These are phyloP conservation scores for Synaphobranchus kaupii DNA, from an alignment of 2,797 vertebrate species.

Conservation along the genomic window DNA sequence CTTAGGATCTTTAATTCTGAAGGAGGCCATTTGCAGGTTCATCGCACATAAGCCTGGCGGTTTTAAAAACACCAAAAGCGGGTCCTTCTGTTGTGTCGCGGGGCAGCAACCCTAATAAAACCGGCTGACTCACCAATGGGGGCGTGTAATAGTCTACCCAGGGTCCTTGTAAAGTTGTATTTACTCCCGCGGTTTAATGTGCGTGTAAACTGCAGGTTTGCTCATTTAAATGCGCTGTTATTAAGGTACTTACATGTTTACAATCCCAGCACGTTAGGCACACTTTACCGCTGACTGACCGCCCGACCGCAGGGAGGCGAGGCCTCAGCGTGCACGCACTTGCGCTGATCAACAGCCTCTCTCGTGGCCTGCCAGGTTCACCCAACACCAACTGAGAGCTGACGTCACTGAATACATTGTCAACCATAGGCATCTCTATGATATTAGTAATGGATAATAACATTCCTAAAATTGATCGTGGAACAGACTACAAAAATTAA, in stretches of 20 bases:
- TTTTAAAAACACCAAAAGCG: neutral
- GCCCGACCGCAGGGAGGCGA: neutral
- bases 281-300: slow-evolving; percentile 27
- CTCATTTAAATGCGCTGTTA: neutral
- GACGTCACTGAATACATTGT: neutral
- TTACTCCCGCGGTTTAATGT: neutral
- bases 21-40: neutral
- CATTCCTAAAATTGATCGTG: neutral
- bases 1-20: neutral
- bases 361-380: neutral
- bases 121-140: neutral
- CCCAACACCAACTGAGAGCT: neutral
- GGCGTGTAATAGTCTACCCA: neutral
- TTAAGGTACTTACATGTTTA: slow-evolving; percentile 33
- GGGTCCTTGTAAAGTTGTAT: neutral
- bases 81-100: neutral
- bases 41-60: neutral
- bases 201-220: slow-evolving; percentile 11
- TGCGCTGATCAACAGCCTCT: neutral
- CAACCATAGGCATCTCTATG: neutral
- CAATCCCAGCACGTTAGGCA: slow-evolving; percentile 25
- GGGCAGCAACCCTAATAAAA: neutral
- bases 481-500: neutral
- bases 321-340: slow-evolving; percentile 8
- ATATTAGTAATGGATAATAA: neutral